A percentile compares a stretch with the other conserved stretches of the same genome.
These are phyloP conservation scores for Bombus cullumanus DNA, from an alignment of 1,140 invertebrate genomes.

Conservation along the genomic window DNA sequence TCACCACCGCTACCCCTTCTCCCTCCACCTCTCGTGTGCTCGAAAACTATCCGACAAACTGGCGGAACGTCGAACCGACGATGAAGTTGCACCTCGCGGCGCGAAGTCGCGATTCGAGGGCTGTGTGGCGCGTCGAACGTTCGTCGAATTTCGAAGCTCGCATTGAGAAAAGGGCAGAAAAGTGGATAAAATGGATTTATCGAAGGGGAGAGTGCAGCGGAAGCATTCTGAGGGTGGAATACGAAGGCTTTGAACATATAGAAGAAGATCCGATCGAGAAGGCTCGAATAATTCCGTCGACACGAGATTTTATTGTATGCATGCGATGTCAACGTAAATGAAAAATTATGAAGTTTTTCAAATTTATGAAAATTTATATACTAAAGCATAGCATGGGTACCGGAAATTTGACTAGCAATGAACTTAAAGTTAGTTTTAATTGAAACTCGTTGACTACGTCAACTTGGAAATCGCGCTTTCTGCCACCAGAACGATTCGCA, in stretches of 20 bases:
- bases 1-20: background rate
- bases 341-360: background rate
- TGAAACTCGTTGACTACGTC: background rate
- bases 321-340: background rate
- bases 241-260: background rate
- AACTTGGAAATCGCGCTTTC: background rate
- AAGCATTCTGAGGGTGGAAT: background rate
- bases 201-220: background rate
- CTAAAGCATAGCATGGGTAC: background rate
- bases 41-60: slow-evolving; percentile 1
- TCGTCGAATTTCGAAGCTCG: background rate
- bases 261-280: background rate
- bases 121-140: background rate
- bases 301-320: background rate
- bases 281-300: background rate
- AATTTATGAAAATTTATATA: background rate
- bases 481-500: background rate
- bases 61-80: slow-evolving; percentile 13
- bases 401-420: background rate
- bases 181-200: background rate
- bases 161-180: background rate
- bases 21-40: too few species aligned
- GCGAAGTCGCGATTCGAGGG: background rate
- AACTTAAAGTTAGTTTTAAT: background rate
- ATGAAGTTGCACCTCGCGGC: slow-evolving; percentile 12